Evolutionary conservation across 35 echinoderm and acorn worm genomes (phyloP), one percentile per base, ranked within the genome.

Genomic region (Anneissia japonica): DNA sequence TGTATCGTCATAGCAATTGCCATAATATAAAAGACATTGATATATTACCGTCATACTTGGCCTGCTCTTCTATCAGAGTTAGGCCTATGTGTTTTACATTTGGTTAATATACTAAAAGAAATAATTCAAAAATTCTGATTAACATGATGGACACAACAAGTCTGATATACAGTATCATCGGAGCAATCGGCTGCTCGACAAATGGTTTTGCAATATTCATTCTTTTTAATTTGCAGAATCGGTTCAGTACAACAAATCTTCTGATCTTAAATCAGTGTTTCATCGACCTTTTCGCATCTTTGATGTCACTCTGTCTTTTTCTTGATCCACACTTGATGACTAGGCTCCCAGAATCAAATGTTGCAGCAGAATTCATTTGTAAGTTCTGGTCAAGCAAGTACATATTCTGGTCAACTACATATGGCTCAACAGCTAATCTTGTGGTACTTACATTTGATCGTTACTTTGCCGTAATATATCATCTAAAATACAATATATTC

Each of bases 371-470:
- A 0, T 89, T 99, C 30, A 28, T 94, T 0, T 94, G 96, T 38
- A 94, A 89, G 72, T 84, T 99, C 51, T 99, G 96, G 96, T 36
- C 77, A 12, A 94, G 92, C 16, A 92, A 91, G 45, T 99, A 93
- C 79, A 89, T 89, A 0, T 86, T 99, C 0, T 99, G 96, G 96
- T 83, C 92, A 4, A 84, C 88, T 38, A 91, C 89, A 4, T 89
- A 94, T 28, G 35, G 89, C 0, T 99, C 96, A 26, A 99, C 89
- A 17, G 89, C 83, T 34, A 99, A 99, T 39, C 84, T 99, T 13
- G 81, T 99, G 0, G 88, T 75, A 32, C 32, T 99, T 36, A 99
- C 96, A 0, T n/a, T 94, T 3, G 96, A 99, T 31, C 13, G 96
- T 14, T 99, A 88, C 89, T 89, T 94, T 32, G 92, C 96, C 36